Conservation (phyloP, 2,797 vertebrate genomes). For the Neomorphus geoffroyi region DNA sequence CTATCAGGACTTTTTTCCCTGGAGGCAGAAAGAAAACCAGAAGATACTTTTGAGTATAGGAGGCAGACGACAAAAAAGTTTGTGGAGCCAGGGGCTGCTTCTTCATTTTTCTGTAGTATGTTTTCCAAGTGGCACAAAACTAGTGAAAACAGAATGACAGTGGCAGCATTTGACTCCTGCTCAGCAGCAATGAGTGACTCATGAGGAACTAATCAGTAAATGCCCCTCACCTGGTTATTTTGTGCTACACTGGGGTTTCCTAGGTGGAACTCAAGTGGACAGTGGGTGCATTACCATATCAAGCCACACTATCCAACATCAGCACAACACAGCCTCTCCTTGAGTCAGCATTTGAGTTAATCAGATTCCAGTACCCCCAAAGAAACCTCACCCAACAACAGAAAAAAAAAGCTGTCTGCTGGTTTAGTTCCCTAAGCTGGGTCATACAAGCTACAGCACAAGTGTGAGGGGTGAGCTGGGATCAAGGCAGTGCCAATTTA, state of each 20-base stretch:
- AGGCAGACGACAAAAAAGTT: background rate
- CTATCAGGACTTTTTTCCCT: constrained; percentile 82
- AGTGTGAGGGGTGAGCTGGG: background rate
- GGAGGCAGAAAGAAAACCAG: background rate
- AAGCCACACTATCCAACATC: background rate
- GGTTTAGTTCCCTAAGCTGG: background rate
- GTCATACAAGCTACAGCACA: background rate
- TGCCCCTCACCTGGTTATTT: background rate
- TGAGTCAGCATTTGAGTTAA: background rate
- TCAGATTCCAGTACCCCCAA: background rate
- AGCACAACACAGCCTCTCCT: background rate
- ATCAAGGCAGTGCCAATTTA: background rate
- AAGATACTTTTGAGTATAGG: background rate
- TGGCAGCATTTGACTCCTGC: background rate
- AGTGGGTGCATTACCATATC: background rate
- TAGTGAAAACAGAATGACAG: background rate
- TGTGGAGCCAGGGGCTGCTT: background rate
- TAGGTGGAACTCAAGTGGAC: background rate
- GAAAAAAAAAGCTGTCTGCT: background rate
- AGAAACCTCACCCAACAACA: background rate
- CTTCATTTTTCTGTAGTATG: background rate
- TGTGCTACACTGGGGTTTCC: background rate
- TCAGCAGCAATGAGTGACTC: background rate
- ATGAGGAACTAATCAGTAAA: background rate
- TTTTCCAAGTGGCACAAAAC: background rate